Evolutionary conservation across 1,140 invertebrate genomes (phyloP).

Genomic region (Neodiprion lecontei): DNA sequence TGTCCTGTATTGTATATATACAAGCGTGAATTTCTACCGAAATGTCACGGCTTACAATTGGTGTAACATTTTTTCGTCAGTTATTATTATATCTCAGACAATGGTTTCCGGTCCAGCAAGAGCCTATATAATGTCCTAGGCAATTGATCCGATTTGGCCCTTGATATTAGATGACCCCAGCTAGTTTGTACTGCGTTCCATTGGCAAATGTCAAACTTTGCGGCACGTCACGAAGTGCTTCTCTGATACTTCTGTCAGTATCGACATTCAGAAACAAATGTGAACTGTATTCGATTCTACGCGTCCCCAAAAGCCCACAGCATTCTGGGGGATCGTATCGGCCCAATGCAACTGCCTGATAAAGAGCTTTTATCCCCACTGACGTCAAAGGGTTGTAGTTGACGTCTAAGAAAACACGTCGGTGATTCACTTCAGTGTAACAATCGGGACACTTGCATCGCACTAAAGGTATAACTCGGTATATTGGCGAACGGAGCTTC

Average conservation of each 20-base stretch:
- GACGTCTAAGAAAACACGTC: background rate
- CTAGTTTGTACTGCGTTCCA: background rate
- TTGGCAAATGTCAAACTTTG: background rate
- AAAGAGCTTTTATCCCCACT: background rate
- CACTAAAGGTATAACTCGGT: background rate
- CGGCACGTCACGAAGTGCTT: slow-evolving; percentile 1
- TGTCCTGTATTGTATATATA: background rate
- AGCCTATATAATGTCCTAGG: background rate
- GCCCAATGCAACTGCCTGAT: background rate
- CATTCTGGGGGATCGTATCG: no score
- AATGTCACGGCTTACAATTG: background rate
- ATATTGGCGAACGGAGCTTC: background rate
- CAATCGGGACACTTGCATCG: background rate
- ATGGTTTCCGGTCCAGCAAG: background rate
- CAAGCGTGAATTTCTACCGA: background rate
- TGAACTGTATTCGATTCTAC: background rate
- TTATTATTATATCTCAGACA: background rate
- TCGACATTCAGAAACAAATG: background rate
- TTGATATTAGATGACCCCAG: background rate
- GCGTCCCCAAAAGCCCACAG: no score
- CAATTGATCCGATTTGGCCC: background rate
- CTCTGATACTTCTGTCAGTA: background rate
- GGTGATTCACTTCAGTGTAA: background rate
- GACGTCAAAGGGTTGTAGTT: background rate
- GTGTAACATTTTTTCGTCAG: background rate